Percentiles rank a stretch among this genome's conserved stretches.
Conservation (phyloP, 2,113 vertebrate genomes). For the Ptilonorhynchus violaceus region DNA sequence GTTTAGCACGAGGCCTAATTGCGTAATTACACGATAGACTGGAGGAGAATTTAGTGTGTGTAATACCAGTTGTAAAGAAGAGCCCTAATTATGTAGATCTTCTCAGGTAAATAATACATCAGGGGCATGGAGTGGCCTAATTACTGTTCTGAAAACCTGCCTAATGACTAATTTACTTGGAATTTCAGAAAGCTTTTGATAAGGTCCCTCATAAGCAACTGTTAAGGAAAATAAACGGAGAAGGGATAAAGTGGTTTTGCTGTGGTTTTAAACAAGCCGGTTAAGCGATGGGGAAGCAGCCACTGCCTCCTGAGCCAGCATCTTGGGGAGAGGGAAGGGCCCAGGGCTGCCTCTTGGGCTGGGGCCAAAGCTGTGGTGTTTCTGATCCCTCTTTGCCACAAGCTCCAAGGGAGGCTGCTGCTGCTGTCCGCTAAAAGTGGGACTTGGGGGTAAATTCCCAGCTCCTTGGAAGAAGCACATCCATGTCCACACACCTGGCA, state of each 20-base stretch:
- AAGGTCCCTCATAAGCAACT: constrained; percentile 47
- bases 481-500: fast-evolving
- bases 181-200: constrained; percentile 57
- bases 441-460: neutral
- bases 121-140: constrained; percentile 38
- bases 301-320: neutral
- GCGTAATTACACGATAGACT: constrained; percentile 64
- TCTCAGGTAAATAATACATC: constrained; percentile 68
- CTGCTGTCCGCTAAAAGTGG: neutral
- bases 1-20: constrained; percentile 53
- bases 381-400: fast-evolving
- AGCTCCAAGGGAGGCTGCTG: neutral
- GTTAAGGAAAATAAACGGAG: constrained; percentile 43
- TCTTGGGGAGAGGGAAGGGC: neutral
- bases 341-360: neutral
- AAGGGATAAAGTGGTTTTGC: constrained; percentile 32
- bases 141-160: constrained; percentile 51
- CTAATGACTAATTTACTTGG: constrained; percentile 59
- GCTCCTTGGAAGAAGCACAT: neutral
- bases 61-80: constrained; percentile 65
- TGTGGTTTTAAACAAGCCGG: neutral
- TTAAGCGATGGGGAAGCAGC: neutral
- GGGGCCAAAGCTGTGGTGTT: neutral
- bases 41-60: constrained; percentile 56
- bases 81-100: constrained; percentile 65